Evolutionary conservation across 2,797 vertebrate species (phyloP), one percentile per base, ranked within the genome.

Genomic region (Staurois parvus): DNA sequence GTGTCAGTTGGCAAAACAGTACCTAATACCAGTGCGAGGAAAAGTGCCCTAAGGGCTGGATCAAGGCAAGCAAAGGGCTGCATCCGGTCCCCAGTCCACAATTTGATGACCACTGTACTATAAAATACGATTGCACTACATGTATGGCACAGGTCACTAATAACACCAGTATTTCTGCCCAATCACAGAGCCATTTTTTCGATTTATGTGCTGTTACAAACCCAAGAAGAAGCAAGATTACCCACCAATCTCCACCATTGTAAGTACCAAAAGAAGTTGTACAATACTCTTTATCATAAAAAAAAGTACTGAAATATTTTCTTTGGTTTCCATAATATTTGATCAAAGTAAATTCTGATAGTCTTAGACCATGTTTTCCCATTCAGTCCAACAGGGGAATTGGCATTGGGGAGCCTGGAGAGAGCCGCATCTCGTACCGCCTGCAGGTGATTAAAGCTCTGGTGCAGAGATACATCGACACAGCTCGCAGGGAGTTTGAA

Each of bases 391-490:
- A 86, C 37, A 77, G 79, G 11, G 74, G 28, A 17, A 26, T 29
- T 0, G 29, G 21, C 4, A 45, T 15, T 17, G 85, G 42, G 2
- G 64, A 24, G 11, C 56, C 45, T 5, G 79, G 67, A 11, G 92
- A 94, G 28, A 90, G 79, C 52, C 86, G 87, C 8, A 24, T 91
- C 5, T 92, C 96, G 2, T 98, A 97, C 86, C 92, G 93, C 48
- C 94, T 95, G 88, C 94, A 95, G 52, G 96, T 98, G 88, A 96
- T 96, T 86, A 90, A 93, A 67, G 96, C 95, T 32, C 90, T 98
- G 90, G 96, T 97, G 21, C 96, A 97, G 83, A 94, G 96, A 28
- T 97, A 97, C 90, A 96, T 96, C 1, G 96, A 97, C 84, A 96
- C 96, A 0, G 96, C 96, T 66, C 85, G 92, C 75, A 91, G 95